Conservation (phyloP, 2,113 vertebrate genomes). For the Deroptyus accipitrinus region DNA sequence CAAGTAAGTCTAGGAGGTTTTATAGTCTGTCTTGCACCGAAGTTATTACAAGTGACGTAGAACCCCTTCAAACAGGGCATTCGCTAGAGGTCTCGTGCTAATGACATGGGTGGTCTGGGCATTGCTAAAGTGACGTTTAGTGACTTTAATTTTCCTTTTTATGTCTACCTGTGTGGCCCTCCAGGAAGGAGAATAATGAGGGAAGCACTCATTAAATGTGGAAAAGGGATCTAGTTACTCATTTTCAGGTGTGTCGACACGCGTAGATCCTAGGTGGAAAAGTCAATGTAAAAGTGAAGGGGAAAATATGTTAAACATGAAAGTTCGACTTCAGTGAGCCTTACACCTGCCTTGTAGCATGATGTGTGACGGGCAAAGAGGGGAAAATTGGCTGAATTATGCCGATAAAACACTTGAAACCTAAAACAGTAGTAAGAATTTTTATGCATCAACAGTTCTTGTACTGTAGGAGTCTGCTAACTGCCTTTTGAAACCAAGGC, state of each 20-base stretch:
- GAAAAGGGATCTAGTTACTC: constrained; percentile 49
- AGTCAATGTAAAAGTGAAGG: constrained; percentile 3
- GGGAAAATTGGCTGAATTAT: neutral
- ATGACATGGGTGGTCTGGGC: constrained; percentile 54
- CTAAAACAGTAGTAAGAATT: neutral
- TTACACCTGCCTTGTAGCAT: constrained; percentile 22
- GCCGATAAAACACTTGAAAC: neutral
- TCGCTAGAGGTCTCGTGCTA: neutral
- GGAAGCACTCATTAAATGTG: constrained; percentile 61
- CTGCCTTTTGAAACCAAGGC: neutral
- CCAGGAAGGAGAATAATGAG: constrained; percentile 50
- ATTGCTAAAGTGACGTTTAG: constrained; percentile 39
- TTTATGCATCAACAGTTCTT: neutral
- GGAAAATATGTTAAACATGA: neutral
- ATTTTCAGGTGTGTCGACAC: constrained; percentile 40
- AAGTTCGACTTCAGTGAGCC: constrained; percentile 3
- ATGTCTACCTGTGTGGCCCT: constrained; percentile 62
- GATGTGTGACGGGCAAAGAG: neutral
- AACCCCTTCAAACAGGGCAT: constrained; percentile 22
- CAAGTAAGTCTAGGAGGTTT: constrained; percentile 20
- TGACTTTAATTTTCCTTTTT: constrained; percentile 62
- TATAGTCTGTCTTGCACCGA: constrained; percentile 29
- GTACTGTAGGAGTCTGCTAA: neutral
- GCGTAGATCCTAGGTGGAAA: constrained; percentile 26
- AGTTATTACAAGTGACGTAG: constrained; percentile 44